phyloP scores from a whole-genome alignment of 2,888 invertebrate species.

The Steinernema hermaphroditum region DNA sequence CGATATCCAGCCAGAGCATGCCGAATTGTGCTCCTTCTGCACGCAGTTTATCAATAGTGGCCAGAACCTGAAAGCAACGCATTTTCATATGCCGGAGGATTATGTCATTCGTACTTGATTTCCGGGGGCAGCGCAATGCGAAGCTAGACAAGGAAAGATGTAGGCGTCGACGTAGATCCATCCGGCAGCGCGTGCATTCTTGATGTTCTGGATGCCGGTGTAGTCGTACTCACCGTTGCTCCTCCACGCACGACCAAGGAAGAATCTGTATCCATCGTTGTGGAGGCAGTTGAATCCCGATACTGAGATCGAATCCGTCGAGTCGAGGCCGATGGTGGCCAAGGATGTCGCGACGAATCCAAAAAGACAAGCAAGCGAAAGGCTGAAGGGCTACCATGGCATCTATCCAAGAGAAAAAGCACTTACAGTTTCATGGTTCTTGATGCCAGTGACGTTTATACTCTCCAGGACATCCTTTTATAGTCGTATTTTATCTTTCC shows the following conservation, averaged over 20 bases:
- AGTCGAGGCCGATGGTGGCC: constrained; percentile 27
- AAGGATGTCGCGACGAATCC: too few relatives aligned
- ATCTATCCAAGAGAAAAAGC: neutral
- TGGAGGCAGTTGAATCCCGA: constrained; percentile 45
- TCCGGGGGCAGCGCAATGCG: constrained; percentile 40
- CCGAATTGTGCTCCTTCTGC: constrained; percentile 40
- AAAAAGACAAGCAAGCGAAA: neutral
- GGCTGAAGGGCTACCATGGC: neutral
- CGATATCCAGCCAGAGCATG: constrained; percentile 50
- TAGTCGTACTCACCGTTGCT: constrained; percentile 45
- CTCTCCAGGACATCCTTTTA: neutral
- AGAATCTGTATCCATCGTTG: constrained; percentile 45
- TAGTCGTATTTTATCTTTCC: neutral
- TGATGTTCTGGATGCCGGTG: constrained; percentile 51
- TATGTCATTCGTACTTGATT: too few relatives aligned
- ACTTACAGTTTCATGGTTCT: neutral
- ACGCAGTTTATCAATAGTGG: neutral
- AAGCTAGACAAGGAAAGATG: constrained; percentile 47
- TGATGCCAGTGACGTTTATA: neutral
- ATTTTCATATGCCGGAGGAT: too few relatives aligned
- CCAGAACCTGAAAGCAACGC: neutral
- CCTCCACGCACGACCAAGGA: constrained; percentile 47
- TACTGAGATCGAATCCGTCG: constrained; percentile 39
- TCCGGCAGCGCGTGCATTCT: constrained; percentile 47
- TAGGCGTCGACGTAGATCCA: constrained; percentile 42